These are phyloP conservation scores for Allobates femoralis DNA, from an alignment of 2,797 vertebrate genomes.

Conservation along the genomic window DNA sequence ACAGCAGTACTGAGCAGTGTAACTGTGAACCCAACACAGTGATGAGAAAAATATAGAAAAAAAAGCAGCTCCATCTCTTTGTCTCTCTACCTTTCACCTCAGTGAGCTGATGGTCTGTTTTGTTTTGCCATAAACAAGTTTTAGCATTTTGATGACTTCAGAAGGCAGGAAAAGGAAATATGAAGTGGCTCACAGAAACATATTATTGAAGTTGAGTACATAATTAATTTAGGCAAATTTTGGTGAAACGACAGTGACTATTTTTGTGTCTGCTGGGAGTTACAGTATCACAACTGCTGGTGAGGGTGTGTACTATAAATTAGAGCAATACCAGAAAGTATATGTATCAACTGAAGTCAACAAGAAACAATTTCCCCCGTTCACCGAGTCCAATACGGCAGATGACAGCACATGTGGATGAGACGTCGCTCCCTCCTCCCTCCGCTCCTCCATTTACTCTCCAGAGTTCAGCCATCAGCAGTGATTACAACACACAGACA, in stretches of 20 bases:
- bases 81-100: too few species aligned
- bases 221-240: too few species aligned
- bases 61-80: too few species aligned
- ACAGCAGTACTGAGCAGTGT: too few species aligned
- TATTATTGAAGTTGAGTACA: too few species aligned
- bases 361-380: not conserved
- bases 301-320: not conserved
- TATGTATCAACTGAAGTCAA: not conserved
- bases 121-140: too few species aligned
- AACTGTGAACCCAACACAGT: too few species aligned
- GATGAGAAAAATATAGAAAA: too few species aligned
- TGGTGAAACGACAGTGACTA: not conserved
- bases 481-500: constrained; percentile 8
- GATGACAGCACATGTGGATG: not conserved
- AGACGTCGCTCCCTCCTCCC: not conserved
- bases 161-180: too few species aligned
- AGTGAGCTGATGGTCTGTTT: too few species aligned
- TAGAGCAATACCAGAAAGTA: not conserved
- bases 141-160: too few species aligned
- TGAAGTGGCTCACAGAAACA: too few species aligned
- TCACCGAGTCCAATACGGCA: not conserved
- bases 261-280: not conserved
- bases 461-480: constrained; percentile 1
- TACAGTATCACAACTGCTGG: not conserved
- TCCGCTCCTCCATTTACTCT: constrained; percentile 4